phyloP scores from a whole-genome alignment of 35 echinoderm and acorn worm species.

The Eucidaris tribuloides region DNA sequence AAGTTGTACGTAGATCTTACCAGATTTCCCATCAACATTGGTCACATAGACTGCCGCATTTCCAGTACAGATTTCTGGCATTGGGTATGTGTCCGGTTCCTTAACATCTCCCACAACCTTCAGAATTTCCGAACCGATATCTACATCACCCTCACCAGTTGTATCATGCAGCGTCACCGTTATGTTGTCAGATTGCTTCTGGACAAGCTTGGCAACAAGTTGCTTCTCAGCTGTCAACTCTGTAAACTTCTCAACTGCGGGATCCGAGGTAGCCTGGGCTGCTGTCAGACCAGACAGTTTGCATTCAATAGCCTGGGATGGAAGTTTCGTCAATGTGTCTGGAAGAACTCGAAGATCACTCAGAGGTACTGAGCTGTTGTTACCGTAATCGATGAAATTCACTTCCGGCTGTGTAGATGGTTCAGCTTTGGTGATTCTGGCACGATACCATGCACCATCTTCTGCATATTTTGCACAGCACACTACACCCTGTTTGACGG shows the following conservation, averaged over 20 bases:
- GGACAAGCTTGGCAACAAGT: conserved; percentile 34
- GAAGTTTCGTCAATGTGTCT: conserved; percentile 23
- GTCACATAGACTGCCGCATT: conserved; percentile 54
- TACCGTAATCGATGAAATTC: conserved; percentile 82
- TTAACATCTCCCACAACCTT: conserved; percentile 46
- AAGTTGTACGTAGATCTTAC: conserved; percentile 50
- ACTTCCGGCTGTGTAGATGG: conserved; percentile 22
- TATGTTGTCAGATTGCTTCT: conserved; percentile 21
- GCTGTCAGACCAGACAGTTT: conserved; percentile 22
- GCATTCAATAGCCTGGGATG: conserved; percentile 76
- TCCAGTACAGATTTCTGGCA: conserved; percentile 12
- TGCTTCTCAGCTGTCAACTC: conserved; percentile 54
- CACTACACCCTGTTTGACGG: conserved; percentile 30
- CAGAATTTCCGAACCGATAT: conserved; percentile 16
- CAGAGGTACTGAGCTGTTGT: conserved; percentile 29
- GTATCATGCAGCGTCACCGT: conserved; percentile 42
- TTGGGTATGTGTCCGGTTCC: conserved; percentile 3
- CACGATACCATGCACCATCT: conserved; percentile 78
- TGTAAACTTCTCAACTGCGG: conserved; percentile 36
- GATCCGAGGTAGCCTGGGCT: not conserved
- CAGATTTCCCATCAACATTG: conserved; percentile 49
- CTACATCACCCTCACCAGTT: conserved; percentile 29
- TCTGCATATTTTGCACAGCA: conserved; percentile 61
- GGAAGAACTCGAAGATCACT: conserved; percentile 19
- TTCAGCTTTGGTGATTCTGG: conserved; percentile 39